Percentiles rank a stretch among this genome's conserved stretches.
phyloP scores from a whole-genome alignment of 2,888 invertebrate genomes.

The Apamea sordens region DNA sequence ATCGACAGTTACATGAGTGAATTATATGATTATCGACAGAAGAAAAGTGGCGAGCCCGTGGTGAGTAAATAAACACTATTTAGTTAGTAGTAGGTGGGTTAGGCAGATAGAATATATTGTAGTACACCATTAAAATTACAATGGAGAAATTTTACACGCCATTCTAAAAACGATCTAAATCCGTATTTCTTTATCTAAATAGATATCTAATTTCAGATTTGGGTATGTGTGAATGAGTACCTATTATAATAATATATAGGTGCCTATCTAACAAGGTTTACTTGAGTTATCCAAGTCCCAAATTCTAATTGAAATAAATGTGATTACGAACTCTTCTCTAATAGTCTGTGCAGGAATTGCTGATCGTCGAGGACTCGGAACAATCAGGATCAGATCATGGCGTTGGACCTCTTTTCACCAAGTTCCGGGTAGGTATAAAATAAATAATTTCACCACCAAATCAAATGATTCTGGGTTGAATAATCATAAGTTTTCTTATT shows the following conservation, averaged over 20 bases:
- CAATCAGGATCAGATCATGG: constrained; percentile 20
- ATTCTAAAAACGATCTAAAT: too few species aligned
- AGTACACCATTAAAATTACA: neutral
- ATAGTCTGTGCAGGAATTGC: constrained; percentile 15
- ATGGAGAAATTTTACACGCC: too few species aligned
- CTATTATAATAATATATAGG: neutral
- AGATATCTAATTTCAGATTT: neutral
- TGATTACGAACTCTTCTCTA: neutral
- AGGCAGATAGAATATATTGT: too few species aligned
- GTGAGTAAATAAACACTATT: constrained; percentile 9
- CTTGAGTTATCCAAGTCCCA: neutral
- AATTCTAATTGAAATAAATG: neutral
- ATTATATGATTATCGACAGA: constrained; percentile 14
- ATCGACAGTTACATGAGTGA: constrained; percentile 13
- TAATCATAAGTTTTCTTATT: neutral
- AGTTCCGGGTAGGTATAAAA: constrained; percentile 4
- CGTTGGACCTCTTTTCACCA: neutral
- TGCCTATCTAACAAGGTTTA: neutral
- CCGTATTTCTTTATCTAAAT: neutral
- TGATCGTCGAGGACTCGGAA: constrained; percentile 19
- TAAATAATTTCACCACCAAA: neutral
- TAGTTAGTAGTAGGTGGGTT: neutral
- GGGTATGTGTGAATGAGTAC: neutral
- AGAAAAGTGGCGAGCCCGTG: neutral
- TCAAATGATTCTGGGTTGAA: neutral